Evolutionary conservation across 2,797 vertebrate species (phyloP).

Genomic region (Delichon dasypus): DNA sequence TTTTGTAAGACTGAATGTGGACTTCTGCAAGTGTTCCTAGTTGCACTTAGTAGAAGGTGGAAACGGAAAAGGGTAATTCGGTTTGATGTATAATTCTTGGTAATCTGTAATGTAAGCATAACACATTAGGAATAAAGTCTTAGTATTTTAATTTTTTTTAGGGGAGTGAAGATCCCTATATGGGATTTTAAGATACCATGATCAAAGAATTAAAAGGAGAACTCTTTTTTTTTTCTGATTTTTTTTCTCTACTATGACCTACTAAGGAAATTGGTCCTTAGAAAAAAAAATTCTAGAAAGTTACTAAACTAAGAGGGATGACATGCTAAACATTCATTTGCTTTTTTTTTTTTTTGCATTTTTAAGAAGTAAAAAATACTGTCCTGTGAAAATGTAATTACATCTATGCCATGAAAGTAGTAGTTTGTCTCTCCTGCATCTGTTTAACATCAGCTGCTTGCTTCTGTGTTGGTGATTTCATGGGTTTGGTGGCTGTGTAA

Average conservation of each 20-base stretch:
- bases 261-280: not conserved
- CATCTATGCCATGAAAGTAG: not conserved
- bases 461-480: not conserved
- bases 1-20: not conserved
- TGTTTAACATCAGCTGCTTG: not conserved
- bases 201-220: not conserved
- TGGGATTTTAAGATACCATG: not conserved
- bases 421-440: not conserved
- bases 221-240: not conserved
- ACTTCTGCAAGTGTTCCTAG: not conserved
- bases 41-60: not conserved
- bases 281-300: not conserved
- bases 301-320: not conserved
- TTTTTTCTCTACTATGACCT: not conserved
- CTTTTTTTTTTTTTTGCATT: not conserved
- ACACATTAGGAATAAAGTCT: not conserved
- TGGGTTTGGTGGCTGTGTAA: not conserved
- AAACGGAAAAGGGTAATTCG: not conserved
- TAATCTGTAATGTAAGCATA: not conserved
- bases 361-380: not conserved
- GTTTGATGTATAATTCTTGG: not conserved
- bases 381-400: not conserved
- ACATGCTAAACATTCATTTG: not conserved
- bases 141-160: not conserved
- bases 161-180: not conserved